Evolutionary conservation across 2,888 invertebrate genomes (phyloP), one percentile per base, ranked within the genome.

Genomic region (Rhabditoides inermis): DNA sequence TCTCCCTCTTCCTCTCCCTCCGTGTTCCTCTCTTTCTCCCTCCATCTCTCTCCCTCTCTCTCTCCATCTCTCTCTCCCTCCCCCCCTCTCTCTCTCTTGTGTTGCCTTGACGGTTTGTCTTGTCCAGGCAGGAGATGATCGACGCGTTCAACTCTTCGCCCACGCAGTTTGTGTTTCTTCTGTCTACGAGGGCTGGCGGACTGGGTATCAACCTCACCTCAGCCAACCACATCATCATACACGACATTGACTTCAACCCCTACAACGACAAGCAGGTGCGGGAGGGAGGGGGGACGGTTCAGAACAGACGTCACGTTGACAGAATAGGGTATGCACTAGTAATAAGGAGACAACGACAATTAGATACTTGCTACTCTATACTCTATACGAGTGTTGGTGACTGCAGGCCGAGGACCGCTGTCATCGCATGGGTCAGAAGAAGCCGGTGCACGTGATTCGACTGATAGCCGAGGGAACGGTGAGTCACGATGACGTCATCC

Each of bases 241-340:
- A 95, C 78, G 95, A 95, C 76, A 89, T 94, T 47, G 95, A 95
- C 81, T 92, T 90, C 78, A 95, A 95, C 81, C 94, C 94, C 0
- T 92, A 94, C 79, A 94, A 94, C 78, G 94, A 95, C 78, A 92
- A 91, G 63, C 82, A 92, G 79, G 94, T 94, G 0, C 91, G 92
- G 77, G 92, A 92, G 7, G 15, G 6, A 27, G 20, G 15, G 15
- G 7, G 15, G 7, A 15, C 15, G 32, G 7, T 39, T 39, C 15
- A 39, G 44, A 25, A 27, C 2, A 28, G 3, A 28, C 10, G 28
- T 44, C 39, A 15, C 39, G 18, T 20, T 39, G n/a, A 39, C 40
- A n/a, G 40, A 12, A n/a, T n/a, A n/a, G n/a, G n/a, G n/a, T n/a
- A n/a, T n/a, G n/a, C n/a, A n/a, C n/a, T 10, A 32, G 32, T 10